These are phyloP conservation scores for Abrostola triplasia DNA, from an alignment of 2,888 invertebrate species.

Conservation along the genomic window DNA sequence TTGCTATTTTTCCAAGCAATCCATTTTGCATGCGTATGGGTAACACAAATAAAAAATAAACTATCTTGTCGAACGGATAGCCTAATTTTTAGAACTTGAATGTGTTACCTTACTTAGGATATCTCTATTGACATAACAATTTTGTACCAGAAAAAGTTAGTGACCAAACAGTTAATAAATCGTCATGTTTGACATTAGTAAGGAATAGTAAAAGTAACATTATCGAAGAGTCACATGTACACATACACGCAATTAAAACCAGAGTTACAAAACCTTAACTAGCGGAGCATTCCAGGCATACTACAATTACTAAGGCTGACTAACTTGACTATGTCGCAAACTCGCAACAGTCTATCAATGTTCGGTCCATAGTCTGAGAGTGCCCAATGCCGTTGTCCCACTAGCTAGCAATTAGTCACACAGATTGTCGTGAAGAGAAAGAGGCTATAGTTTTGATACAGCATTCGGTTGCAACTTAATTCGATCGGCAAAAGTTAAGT, in stretches of 20 bases:
- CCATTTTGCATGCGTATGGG: too few relatives aligned
- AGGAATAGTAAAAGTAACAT: too few relatives aligned
- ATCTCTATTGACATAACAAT: too few relatives aligned
- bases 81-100: too few relatives aligned
- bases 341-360: conserved; percentile 23
- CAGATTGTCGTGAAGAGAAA: neutral
- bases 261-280: conserved; percentile 44
- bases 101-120: too few relatives aligned
- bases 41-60: too few relatives aligned
- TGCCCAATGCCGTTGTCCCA: conserved; percentile 30
- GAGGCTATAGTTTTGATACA: neutral
- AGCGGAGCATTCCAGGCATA: conserved; percentile 36
- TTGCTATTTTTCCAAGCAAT: too few relatives aligned
- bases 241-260: conserved; percentile 23
- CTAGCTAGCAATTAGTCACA: neutral
- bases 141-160: too few relatives aligned
- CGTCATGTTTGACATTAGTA: too few relatives aligned
- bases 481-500: neutral
- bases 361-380: conserved; percentile 40
- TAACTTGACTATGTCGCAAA: conserved; percentile 38
- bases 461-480: neutral
- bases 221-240: conserved; percentile 8
- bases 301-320: conserved; percentile 28
- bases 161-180: too few relatives aligned
- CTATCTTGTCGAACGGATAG: too few relatives aligned